These are phyloP conservation scores for Hirudo medicinalis DNA, from an alignment of 1,140 invertebrate species.

Conservation along the genomic window DNA sequence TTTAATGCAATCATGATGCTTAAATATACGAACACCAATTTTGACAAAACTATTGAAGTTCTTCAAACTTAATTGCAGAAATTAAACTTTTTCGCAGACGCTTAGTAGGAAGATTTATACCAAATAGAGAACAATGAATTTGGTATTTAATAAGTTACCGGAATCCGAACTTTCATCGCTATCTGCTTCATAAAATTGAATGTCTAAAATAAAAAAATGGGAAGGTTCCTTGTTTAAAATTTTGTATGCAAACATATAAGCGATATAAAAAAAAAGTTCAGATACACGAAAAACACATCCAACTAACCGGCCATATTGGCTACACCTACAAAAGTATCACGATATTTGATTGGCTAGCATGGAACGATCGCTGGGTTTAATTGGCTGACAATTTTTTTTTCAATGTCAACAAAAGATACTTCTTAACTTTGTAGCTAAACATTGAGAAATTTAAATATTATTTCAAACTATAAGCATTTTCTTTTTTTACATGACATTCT, in stretches of 20 bases:
- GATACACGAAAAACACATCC: background rate
- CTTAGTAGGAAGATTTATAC: background rate
- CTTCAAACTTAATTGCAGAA: background rate
- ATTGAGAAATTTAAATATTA: no score
- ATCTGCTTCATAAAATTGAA: conserved; percentile 11
- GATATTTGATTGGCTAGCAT: no score
- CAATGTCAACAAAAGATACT: no score
- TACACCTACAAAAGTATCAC: conserved; percentile 3
- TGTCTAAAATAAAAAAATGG: conserved; percentile 1
- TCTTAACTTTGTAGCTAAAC: no score
- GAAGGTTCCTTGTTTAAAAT: background rate
- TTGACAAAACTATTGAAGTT: background rate
- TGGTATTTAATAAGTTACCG: conserved; percentile 9
- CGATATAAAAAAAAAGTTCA: background rate
- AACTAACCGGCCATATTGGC: conserved; percentile 9
- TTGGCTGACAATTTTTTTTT: no score
- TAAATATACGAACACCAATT: background rate
- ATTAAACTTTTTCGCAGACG: background rate
- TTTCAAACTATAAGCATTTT: no score
- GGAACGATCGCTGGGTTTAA: no score
- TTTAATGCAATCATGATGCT: background rate
- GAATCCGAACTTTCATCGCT: conserved; percentile 7
- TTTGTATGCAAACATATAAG: background rate
- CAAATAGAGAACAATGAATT: background rate
- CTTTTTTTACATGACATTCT: no score